Percentiles rank a stretch among this genome's conserved stretches.
phyloP scores from a whole-genome alignment of 1,140 invertebrate genomes.

The Philotrypesis tridentata region DNA sequence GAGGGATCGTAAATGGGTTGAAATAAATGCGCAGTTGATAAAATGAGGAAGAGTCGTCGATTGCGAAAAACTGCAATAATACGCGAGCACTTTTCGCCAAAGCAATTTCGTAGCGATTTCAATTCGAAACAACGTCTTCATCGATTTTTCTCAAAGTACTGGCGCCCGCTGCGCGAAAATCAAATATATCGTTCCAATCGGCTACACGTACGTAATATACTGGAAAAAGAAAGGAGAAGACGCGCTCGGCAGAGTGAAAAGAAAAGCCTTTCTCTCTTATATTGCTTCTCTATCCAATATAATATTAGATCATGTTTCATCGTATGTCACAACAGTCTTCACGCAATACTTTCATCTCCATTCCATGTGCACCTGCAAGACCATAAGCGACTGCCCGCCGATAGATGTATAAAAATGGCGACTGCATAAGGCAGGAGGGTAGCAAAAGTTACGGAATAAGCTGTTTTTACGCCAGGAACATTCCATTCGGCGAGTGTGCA shows the following conservation, averaged over 20 bases:
- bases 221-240: neutral
- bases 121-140: constrained; percentile 41
- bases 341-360: constrained; percentile 30
- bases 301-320: constrained; percentile 44
- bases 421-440: too few relatives aligned
- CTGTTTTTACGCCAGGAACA: too few relatives aligned
- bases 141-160: constrained; percentile 18
- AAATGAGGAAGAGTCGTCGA: too few relatives aligned
- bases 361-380: neutral
- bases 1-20: too few relatives aligned
- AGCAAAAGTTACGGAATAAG: too few relatives aligned
- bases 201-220: constrained; percentile 39
- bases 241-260: neutral
- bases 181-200: constrained; percentile 41
- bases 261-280: neutral
- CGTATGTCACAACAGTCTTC: constrained; percentile 30
- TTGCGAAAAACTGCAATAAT: constrained; percentile 4
- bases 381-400: too few relatives aligned
- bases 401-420: too few relatives aligned
- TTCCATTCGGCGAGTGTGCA: too few relatives aligned
- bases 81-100: neutral
- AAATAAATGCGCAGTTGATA: too few relatives aligned
- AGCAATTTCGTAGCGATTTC: constrained; percentile 36
- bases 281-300: neutral
- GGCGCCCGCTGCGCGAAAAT: constrained; percentile 15